Evolutionary conservation across 1,140 invertebrate genomes (phyloP), one percentile per base, ranked within the genome.

Genomic region (Lutraria rhynchaena): DNA sequence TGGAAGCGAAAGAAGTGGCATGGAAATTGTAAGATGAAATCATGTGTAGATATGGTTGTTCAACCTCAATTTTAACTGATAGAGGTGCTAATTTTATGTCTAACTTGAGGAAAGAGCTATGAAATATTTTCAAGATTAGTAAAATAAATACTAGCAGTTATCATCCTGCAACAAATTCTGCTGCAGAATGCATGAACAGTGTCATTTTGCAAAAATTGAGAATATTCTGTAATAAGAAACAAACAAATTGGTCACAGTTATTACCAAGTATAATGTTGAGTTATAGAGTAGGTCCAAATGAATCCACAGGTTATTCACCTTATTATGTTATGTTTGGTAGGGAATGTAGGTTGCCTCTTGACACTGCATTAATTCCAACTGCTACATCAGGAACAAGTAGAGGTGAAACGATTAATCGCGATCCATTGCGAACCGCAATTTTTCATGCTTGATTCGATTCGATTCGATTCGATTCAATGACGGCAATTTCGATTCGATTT

Each of bases 21-120:
- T 51, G 24, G 17, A 27, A 37, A 19, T 57, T 85, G 4, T 82
- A 53, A n/a, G 71, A 75, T 17, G 73, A 82, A 24, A 60, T 83
- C 11, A 80, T 80, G 24, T 80, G 76, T n/a, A n/a, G n/a, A n/a
- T n/a, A n/a, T n/a, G n/a, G n/a, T n/a, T n/a, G n/a, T n/a, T n/a
- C n/a, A n/a, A 51, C 44, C 11, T 49, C 35, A 1, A 80, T 80
- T 19, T 33, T 80, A 9, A 69, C 76, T 33, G 51, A 80, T 31
- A 29, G 61, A 29, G 76, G 76, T 51, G 37, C 61, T 13, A 65
- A 69, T 24, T 69, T 80, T 24, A 67, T 69, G 49, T 80, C 76
- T 41, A 80, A 80, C 7, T 37, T 80, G 11, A 9, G 67, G 17
- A 41, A 53, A 29, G 76, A 80, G 24, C 15, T 80, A 35, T 80